Percentiles rank a stretch among this genome's conserved stretches.
phyloP scores from a whole-genome alignment of 1,140 invertebrate species.

The Chironomus striatipennis region DNA sequence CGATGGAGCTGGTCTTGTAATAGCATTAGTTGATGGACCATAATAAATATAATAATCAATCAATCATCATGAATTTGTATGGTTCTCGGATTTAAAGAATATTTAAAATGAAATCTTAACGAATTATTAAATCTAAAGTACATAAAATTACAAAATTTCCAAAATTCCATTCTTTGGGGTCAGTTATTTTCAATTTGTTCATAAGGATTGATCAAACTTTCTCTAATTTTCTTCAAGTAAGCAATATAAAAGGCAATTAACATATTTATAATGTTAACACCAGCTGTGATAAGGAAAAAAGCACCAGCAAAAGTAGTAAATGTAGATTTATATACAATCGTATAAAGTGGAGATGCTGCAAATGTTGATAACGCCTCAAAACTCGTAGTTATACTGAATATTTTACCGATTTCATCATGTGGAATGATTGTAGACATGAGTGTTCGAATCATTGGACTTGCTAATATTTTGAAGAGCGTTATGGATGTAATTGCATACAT shows the following conservation, averaged over 20 bases:
- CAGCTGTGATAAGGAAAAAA: constrained; percentile 41
- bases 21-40: too few species aligned
- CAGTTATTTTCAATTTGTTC: background rate
- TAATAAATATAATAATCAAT: too few species aligned
- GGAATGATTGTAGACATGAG: constrained; percentile 56
- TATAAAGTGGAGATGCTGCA: constrained; percentile 45
- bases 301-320: constrained; percentile 40
- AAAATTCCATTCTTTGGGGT: background rate
- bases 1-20: too few species aligned
- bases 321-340: constrained; percentile 44
- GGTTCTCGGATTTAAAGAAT: too few species aligned
- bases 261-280: constrained; percentile 34
- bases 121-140: background rate
- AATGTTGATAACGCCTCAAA: constrained; percentile 48
- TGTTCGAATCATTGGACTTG: constrained; percentile 52
- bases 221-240: background rate
- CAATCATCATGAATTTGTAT: too few species aligned
- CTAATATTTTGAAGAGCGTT: constrained; percentile 46
- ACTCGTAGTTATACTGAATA: constrained; percentile 47
- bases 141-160: background rate
- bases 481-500: constrained; percentile 52
- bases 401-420: constrained; percentile 50
- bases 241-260: constrained; percentile 28
- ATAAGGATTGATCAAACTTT: background rate
- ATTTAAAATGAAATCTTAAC: too few species aligned